Base-by-base conservation (phyloP, 2,888 invertebrate species). In the Bhutanitis thaidina region DNA sequence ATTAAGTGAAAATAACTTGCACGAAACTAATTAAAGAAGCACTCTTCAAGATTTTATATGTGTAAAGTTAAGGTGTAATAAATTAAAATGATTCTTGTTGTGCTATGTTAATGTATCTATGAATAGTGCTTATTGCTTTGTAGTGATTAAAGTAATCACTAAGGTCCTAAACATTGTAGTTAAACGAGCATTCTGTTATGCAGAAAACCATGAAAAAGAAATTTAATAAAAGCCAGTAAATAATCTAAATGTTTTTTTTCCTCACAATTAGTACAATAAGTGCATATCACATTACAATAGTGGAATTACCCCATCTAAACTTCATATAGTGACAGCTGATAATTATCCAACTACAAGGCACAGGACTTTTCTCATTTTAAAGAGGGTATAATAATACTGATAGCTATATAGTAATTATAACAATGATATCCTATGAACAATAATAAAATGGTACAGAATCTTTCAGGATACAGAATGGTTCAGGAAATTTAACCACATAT, bases 1-100 rank as follows among this genome's bases (percentile, higher is more conserved):
- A 20, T 20, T 20, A 20, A 3, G 20, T 5, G 20, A 20, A 20
- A 20, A 45, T 48, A 55, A 46, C 37, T 51, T n/a, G 62, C 69
- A 77, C 70, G 55, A 67, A 63, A 69, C 62, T 64, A 61, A 71
- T 75, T 73, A 69, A 57, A 56, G n/a, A 58, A 65, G 71, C 77
- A 77, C 72, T 63, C 58, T 54, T 50, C 59, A 57, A 57, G 46
- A 43, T 53, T 1, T 61, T 41, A 56, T 45, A 55, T 58, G n/a
- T n/a, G n/a, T n/a, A n/a, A n/a, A n/a, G n/a, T n/a, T n/a, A n/a
- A 20, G 5, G 20, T 20, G 20, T 20, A 2, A 27, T 8, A 27
- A 4, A 27, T 27, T 27, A 7, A 27, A 5, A 5, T 27, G 7
- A 27, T 7, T 8, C 8, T 27, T 37, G 45, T 29, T 45, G 15